phyloP scores from a whole-genome alignment of 2,888 invertebrate genomes.

The Archips xylosteana region DNA sequence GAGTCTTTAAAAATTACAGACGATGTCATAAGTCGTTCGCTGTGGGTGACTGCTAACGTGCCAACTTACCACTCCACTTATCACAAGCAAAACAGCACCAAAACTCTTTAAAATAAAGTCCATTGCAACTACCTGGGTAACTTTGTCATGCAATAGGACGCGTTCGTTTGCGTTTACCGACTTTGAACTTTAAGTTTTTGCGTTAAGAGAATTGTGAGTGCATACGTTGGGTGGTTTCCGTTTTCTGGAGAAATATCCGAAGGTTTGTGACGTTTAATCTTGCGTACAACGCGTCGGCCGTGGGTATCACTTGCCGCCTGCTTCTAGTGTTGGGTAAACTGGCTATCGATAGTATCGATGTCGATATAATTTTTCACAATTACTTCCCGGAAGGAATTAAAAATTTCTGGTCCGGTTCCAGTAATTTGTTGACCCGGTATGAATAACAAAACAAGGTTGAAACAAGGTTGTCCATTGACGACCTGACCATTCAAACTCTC shows the following conservation, averaged over 20 bases:
- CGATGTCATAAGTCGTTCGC: slow-evolving; percentile 41
- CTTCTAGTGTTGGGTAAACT: slow-evolving; percentile 55
- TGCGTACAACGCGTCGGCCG: slow-evolving; percentile 80
- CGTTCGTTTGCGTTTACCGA: background rate
- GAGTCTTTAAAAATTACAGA: slow-evolving; percentile 42
- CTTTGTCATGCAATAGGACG: background rate
- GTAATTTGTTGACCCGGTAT: no score
- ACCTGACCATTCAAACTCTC: no score
- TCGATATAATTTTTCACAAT: background rate
- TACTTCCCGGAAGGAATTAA: no score
- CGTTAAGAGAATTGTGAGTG: slow-evolving; percentile 57
- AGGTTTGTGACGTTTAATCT: slow-evolving; percentile 85
- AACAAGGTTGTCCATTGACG: no score
- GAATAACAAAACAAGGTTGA: no score
- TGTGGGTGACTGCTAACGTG: slow-evolving; percentile 35
- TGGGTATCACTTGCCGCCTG: slow-evolving; percentile 79
- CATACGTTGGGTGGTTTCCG: slow-evolving; percentile 34
- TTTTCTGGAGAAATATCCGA: slow-evolving; percentile 59
- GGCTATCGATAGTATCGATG: slow-evolving; percentile 16
- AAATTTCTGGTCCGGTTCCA: no score
- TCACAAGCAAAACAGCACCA: background rate
- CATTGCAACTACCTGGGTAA: background rate
- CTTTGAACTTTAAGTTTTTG: slow-evolving; percentile 36
- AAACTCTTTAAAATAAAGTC: slow-evolving; percentile 7
- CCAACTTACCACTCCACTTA: slow-evolving; percentile 7